Evolutionary conservation across 2,888 invertebrate species (phyloP).

Genomic region (Halocaridina rubra): DNA sequence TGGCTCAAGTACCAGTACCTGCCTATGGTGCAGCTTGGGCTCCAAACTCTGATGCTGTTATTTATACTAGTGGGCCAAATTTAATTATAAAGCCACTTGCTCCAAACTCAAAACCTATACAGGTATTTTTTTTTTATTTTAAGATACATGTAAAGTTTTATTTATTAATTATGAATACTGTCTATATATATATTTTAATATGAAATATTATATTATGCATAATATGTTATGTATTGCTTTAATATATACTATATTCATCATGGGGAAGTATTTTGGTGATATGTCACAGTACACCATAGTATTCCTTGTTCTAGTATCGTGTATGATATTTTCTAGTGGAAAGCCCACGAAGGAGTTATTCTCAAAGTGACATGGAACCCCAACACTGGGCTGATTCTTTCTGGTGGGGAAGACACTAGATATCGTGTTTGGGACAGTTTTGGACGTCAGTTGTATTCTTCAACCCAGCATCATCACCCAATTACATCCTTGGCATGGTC

Average conservation of each 20-base stretch:
- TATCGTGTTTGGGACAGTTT: constrained; percentile 87
- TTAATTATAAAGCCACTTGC: constrained; percentile 75
- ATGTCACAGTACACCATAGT: too few species aligned
- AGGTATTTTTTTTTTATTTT: constrained; percentile 67
- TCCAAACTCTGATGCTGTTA: constrained; percentile 72
- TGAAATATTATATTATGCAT: too few species aligned
- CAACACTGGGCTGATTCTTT: constrained; percentile 73
- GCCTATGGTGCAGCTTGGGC: constrained; percentile 87
- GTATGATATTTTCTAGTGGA: constrained; percentile 61
- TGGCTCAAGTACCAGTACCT: constrained; percentile 84
- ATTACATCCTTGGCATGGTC: constrained; percentile 93
- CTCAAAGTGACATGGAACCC: constrained; percentile 76
- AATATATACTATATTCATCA: too few species aligned
- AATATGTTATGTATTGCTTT: not conserved
- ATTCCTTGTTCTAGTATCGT: too few species aligned
- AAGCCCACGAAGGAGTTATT: constrained; percentile 92
- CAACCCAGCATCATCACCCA: constrained; percentile 87
- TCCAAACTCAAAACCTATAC: constrained; percentile 71
- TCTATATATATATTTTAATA: too few species aligned
- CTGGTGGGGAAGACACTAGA: constrained; percentile 80
- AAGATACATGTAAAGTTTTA: not conserved
- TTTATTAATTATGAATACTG: not conserved
- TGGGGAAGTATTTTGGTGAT: too few species aligned
- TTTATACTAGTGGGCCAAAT: constrained; percentile 73
- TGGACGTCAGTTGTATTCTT: constrained; percentile 88